Base-by-base conservation (phyloP, 2,888 invertebrate species). In the Lasioglossum morio region DNA sequence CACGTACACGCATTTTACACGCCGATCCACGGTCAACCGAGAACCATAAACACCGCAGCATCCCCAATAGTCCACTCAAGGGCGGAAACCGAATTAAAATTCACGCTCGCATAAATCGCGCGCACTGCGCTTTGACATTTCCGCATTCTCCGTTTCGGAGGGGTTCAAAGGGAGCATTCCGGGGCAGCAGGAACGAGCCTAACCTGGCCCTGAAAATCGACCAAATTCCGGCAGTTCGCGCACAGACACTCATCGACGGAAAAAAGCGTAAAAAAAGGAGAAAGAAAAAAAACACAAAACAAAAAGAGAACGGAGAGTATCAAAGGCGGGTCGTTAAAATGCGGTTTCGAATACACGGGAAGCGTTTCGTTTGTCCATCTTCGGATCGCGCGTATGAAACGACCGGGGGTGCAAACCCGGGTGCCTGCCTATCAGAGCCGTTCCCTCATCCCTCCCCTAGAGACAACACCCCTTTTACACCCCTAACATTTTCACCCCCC, bases 391-490 rank as follows among this genome's bases (percentile, higher is more conserved):
- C 16, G 46, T 79, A 63, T 74, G 43, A 63, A 43, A 63, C 63
- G 40, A 40, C 23, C 63, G 53, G n/a, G 34, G 23, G 10, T 66
- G 66, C 34, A 66, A 63, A 34, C 66, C 66, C 66, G 30, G 30
- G 5, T 34, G 30, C 66, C 66, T 53, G 23, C 23, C 53, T 34
- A 66, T 34, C 66, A 30, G 12, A 27, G 63, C 43, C 27, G 72
- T n/a, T 34, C 40, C 72, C 37, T 10, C 14, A 34, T 43, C 60
- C 70, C 34, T 27, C 57, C 37, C 34, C 16, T 73, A 69, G 80
- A 74, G 82, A 81, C 88, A 83, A 82, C 80, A 70, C 43, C 43
- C 43, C 43, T 81, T 63, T 76, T 46, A 0, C 30, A 16, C 66
- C 66, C 66, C 30, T 34, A 57, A n/a, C 53, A 10, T 57, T 57